Evolutionary conservation across 2,113 vertebrate species (phyloP), one percentile per base, ranked within the genome.

Genomic region (Cyprinodon tularosa): DNA sequence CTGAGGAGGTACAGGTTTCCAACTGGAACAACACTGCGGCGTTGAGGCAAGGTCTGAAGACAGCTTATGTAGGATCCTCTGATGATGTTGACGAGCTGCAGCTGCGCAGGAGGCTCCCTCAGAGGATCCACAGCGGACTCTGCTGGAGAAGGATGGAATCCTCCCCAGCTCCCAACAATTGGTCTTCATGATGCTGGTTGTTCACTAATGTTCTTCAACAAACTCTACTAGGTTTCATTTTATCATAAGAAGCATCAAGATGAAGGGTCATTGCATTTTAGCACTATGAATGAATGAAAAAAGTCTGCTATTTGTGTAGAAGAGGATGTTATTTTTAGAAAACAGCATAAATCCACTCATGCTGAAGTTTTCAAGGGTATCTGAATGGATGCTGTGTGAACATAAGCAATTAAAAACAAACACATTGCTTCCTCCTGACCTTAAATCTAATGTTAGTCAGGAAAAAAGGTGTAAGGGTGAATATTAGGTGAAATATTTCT

Each of bases 371-470:
- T 22, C 45, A 48, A 83, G 84, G 68, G 77, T 63, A 77, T 80
- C 71, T 71, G n/a, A 71, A 65, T 76, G 76, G 47, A 86, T 44
- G 75, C 70, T n/a, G 62, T 65, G 74, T 72, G 50, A 74, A 78
- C 70, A 50, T 48, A 20, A 10, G 60, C 66, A 66, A 85, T 72
- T 80, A 74, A 88, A 86, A 87, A 75, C 68, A 84, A 86, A 87
- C 83, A 84, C n/a, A 0, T 53, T n/a, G 79, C 76, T 68, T 67
- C 81, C 69, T 79, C 62, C 59, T 63, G 3, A 76, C 64, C 71
- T 77, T 8, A 81, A 79, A 87, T 84, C 72, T 77, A 2, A 1
- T 65, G 42, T 81, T 81, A 87, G 76, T 59, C 4, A 6, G 20
- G 4, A 22, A 67, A 62, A 65, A 48, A 73, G 44, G 53, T 10